Percentiles rank a stretch among this genome's conserved stretches.
These are phyloP conservation scores for Thamnaconus septentrionalis DNA, from an alignment of 2,113 vertebrate species.

Conservation along the genomic window DNA sequence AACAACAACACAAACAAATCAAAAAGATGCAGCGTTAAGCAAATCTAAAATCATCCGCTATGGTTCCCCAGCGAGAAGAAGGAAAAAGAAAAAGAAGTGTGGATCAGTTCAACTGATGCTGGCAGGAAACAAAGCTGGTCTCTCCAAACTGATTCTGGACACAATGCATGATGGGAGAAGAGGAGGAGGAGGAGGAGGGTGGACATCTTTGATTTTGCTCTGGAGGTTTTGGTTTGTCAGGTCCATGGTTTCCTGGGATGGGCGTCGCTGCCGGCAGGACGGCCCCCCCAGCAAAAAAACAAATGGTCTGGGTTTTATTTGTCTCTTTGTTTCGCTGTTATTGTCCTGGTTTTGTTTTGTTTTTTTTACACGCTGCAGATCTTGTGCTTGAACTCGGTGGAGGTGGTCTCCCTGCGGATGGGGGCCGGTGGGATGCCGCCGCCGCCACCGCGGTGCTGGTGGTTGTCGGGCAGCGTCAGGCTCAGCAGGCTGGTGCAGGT, in stretches of 20 bases:
- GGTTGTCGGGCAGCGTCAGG: conserved; percentile 80
- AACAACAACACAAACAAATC: no score
- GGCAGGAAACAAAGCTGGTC: no score
- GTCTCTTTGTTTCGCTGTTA: no score
- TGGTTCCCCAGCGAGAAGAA: conserved; percentile 1
- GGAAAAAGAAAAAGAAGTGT: conserved; percentile 10
- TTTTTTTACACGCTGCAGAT: conserved; percentile 53
- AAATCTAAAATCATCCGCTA: neutral
- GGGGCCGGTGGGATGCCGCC: conserved; percentile 49
- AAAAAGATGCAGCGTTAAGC: neutral
- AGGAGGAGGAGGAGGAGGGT: conserved; percentile 2
- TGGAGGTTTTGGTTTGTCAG: conserved; percentile 14
- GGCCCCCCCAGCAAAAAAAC: no score
- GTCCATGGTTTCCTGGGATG: neutral
- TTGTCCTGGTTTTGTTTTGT: no score
- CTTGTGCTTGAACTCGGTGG: conserved; percentile 71
- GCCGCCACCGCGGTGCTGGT: conserved; percentile 52
- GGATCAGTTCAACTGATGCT: conserved; percentile 80
- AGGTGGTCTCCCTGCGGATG: conserved; percentile 68
- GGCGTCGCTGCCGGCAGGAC: conserved; percentile 5
- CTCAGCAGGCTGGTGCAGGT: conserved; percentile 95
- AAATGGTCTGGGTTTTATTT: no score
- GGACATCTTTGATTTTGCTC: conserved; percentile 32
- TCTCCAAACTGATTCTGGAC: no score
- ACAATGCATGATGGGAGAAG: neutral